Conservation (phyloP, 2,888 invertebrate genomes). For the Stramonita haemastoma region DNA sequence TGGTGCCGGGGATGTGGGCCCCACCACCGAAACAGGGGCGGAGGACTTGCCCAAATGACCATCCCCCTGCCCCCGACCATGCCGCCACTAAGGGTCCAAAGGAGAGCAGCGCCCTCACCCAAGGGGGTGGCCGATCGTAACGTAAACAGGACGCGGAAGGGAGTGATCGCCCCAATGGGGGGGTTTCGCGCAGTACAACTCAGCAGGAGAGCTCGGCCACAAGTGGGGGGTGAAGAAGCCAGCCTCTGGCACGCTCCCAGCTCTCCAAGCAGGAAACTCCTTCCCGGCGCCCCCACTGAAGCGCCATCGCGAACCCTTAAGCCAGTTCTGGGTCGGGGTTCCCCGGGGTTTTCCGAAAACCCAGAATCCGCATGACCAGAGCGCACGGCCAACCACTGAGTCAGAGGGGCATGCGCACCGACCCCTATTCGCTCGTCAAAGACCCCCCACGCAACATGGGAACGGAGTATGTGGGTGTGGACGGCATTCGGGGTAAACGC, state of each 20-base stretch:
- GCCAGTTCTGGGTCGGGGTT: conserved; percentile 61
- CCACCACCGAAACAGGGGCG: conserved; percentile 54
- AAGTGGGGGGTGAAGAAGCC: conserved; percentile 62
- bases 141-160: conserved; percentile 55
- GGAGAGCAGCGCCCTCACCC: conserved; percentile 52
- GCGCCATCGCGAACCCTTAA: conserved; percentile 51
- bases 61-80: conserved; percentile 51
- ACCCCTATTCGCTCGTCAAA: conserved; percentile 49
- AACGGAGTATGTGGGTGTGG: conserved; percentile 67
- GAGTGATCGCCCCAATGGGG: conserved; percentile 55
- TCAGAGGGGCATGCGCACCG: conserved; percentile 43
- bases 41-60: conserved; percentile 36
- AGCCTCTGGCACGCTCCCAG: conserved; percentile 69
- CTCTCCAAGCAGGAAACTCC: conserved; percentile 58
- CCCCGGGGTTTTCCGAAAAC: conserved; percentile 62
- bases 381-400: conserved; percentile 59
- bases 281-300: conserved; percentile 62
- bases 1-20: conserved; percentile 53
- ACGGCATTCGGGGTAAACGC: conserved; percentile 58
- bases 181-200: conserved; percentile 44
- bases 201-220: conserved; percentile 21
- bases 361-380: conserved; percentile 60
- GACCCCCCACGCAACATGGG: conserved; percentile 59
- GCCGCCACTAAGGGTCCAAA: conserved; percentile 57
- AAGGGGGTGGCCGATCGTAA: conserved; percentile 51